A percentile compares a stretch with the other conserved stretches of the same genome.
These are phyloP conservation scores for human DNA, from an alignment of 2,113 vertebrate genomes.

Conservation along the genomic window DNA sequence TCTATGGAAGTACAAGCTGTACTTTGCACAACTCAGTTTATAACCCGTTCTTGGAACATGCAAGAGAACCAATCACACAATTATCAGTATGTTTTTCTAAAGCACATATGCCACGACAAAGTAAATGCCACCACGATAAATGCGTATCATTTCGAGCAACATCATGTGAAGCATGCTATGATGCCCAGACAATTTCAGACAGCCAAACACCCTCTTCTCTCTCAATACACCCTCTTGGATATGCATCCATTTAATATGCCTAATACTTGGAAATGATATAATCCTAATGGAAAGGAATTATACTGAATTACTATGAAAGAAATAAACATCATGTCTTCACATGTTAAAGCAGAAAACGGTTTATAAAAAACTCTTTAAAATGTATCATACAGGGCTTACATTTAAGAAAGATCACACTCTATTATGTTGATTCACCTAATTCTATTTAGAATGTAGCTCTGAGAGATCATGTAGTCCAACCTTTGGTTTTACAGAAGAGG, in stretches of 20 bases:
- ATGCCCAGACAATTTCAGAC: constrained; percentile 1
- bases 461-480: not conserved
- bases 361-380: not conserved
- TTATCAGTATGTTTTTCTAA: constrained; percentile 49
- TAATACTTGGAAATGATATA: not conserved
- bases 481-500: not conserved
- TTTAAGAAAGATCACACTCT: not conserved
- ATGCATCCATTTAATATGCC: not conserved
- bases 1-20: not conserved
- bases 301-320: not conserved
- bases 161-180: not conserved
- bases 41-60: constrained; percentile 45
- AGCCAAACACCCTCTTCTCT: constrained; percentile 19
- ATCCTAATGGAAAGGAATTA: not conserved
- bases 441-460: constrained; percentile 28
- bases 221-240: not conserved
- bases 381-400: not conserved
- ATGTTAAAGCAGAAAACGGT: not conserved
- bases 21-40: constrained; percentile 27
- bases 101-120: constrained; percentile 42
- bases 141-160: not conserved
- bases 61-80: constrained; percentile 29
- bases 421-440: not conserved
- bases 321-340: not conserved
- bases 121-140: constrained; percentile 41